Conservation (phyloP, 2,888 invertebrate genomes). For the Diplolepis rosae region DNA sequence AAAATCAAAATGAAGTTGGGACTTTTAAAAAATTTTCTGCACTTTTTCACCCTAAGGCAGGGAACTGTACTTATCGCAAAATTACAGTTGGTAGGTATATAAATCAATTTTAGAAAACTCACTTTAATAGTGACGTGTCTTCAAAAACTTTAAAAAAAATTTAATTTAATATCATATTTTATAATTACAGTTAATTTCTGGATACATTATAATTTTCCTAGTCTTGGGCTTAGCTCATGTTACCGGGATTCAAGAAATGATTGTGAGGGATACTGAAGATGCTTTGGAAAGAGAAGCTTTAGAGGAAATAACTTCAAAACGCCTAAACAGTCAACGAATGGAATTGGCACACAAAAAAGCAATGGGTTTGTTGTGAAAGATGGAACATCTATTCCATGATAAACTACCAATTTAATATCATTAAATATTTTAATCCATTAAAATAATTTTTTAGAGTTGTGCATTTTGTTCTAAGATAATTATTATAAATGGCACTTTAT, state of each 20-base stretch:
- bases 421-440: background rate
- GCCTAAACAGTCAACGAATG: slow-evolving; percentile 72
- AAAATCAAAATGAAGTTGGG: slow-evolving; percentile 62
- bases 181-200: slow-evolving; percentile 65
- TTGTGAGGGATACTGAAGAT: slow-evolving; percentile 73
- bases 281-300: slow-evolving; percentile 70
- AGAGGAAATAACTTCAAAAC: slow-evolving; percentile 68
- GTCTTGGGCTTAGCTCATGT: slow-evolving; percentile 71
- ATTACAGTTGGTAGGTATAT: slow-evolving; percentile 70
- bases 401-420: background rate
- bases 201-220: slow-evolving; percentile 68
- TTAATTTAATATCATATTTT: background rate
- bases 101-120: background rate
- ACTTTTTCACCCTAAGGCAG: slow-evolving; percentile 71
- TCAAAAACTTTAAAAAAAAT: background rate
- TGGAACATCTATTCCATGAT: background rate
- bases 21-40: slow-evolving; percentile 65
- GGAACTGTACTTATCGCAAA: slow-evolving; percentile 73
- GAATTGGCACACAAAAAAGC: slow-evolving; percentile 73
- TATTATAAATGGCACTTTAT: too few relatives aligned
- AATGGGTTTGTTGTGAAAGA: slow-evolving; percentile 59
- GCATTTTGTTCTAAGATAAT: too few relatives aligned
- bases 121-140: background rate
- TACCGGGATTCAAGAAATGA: slow-evolving; percentile 72
- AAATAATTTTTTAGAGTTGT: background rate